These are phyloP conservation scores for Mimas tiliae DNA, from an alignment of 2,888 invertebrate species.

Conservation along the genomic window DNA sequence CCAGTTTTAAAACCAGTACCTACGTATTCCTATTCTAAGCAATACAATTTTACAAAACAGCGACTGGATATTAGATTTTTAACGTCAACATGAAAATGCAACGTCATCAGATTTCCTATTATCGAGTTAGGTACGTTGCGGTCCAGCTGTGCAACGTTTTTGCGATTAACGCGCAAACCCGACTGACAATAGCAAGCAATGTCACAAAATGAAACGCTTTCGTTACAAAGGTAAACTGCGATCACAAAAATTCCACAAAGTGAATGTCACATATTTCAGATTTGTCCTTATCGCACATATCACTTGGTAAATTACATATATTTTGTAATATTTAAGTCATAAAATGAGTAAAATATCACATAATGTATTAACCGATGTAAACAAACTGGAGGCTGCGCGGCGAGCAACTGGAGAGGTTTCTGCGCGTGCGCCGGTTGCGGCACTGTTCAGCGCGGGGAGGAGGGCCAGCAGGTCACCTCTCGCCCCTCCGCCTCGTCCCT, in stretches of 20 bases:
- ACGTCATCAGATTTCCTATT: constrained; percentile 42
- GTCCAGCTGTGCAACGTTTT: constrained; percentile 51
- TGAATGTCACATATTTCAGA: constrained; percentile 4
- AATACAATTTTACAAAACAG: too few relatives aligned
- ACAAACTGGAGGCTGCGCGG: constrained; percentile 83
- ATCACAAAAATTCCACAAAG: constrained; percentile 15
- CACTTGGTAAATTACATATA: constrained; percentile 32
- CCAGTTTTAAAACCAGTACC: neutral
- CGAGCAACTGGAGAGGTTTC: constrained; percentile 76
- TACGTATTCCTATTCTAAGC: neutral
- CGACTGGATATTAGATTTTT: neutral
- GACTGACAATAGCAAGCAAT: constrained; percentile 52
- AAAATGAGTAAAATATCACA: constrained; percentile 45
- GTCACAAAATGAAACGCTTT: constrained; percentile 42
- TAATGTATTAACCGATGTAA: constrained; percentile 61
- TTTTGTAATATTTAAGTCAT: constrained; percentile 25
- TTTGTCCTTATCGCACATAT: neutral
- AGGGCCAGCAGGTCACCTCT: constrained; percentile 59
- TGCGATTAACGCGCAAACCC: constrained; percentile 57
- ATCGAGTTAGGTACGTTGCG: constrained; percentile 38
- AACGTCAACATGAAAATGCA: constrained; percentile 30
- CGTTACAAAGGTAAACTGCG: constrained; percentile 23
- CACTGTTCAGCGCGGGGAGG: constrained; percentile 45
- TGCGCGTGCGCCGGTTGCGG: constrained; percentile 73
- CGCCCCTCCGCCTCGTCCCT: constrained; percentile 50